phyloP scores from a whole-genome alignment of 2,797 vertebrate species.

The Gouania willdenowi region DNA sequence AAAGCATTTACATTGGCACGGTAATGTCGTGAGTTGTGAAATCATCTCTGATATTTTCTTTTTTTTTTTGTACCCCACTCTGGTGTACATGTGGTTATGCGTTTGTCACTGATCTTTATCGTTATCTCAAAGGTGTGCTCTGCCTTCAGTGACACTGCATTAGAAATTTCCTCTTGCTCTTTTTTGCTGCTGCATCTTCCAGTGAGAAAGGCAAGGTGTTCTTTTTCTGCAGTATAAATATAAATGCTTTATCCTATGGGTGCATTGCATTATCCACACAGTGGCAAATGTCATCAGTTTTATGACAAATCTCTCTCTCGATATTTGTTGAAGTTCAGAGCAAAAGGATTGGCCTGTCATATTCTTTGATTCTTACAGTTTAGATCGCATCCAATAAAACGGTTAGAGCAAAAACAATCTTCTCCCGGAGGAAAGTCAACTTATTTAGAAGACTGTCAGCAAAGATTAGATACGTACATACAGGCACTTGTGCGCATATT shows the following conservation, averaged over 20 bases:
- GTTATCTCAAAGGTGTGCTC: background rate
- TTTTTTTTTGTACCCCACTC: background rate
- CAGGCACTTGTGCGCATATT: too few species aligned
- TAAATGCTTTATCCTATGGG: background rate
- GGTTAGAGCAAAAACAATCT: too few species aligned
- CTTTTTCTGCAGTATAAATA: background rate
- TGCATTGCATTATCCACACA: background rate
- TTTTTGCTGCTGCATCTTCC: background rate
- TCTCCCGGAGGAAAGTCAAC: too few species aligned
- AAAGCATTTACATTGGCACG: conserved; percentile 22
- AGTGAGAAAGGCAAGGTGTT: too few species aligned
- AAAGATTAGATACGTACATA: too few species aligned
- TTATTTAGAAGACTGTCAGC: too few species aligned
- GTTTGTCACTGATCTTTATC: background rate
- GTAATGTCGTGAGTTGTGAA: conserved; percentile 12
- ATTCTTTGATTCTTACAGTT: background rate
- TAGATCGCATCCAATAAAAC: too few species aligned
- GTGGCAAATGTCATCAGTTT: background rate
- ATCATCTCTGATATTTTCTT: conserved; percentile 8
- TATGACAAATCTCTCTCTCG: background rate
- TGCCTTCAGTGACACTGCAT: background rate
- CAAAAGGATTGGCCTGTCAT: background rate
- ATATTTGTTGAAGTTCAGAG: background rate
- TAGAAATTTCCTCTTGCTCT: background rate
- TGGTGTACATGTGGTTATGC: conserved; percentile 1